A percentile compares a stretch with the other conserved stretches of the same genome.
Evolutionary conservation across 2,113 vertebrate species (phyloP).

Genomic region (Callopanchax toddi): DNA sequence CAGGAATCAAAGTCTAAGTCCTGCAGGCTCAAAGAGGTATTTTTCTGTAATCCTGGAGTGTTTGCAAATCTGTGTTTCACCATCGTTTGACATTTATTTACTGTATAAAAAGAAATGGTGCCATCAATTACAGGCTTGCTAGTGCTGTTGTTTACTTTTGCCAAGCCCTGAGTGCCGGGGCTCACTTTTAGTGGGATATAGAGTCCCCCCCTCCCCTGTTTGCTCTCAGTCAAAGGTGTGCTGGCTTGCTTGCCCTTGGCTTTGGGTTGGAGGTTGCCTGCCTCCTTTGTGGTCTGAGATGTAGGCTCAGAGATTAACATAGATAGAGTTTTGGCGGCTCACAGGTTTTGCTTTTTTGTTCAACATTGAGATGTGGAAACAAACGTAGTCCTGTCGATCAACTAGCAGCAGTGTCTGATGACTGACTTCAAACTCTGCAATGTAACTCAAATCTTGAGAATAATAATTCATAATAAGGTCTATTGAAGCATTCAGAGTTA

Average conservation of each 20-base stretch:
- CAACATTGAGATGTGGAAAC: slow-evolving; percentile 55
- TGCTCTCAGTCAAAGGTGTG: slow-evolving; percentile 75
- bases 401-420: not conserved
- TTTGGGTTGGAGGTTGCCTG: slow-evolving; percentile 58
- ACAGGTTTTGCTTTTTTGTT: slow-evolving; percentile 64
- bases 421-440: not conserved
- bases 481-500: no score
- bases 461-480: no score
- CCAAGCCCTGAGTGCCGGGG: slow-evolving; percentile 67
- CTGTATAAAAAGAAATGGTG: slow-evolving; percentile 77
- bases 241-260: slow-evolving; percentile 64
- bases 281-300: slow-evolving; percentile 56
- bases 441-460: not conserved
- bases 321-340: slow-evolving; percentile 59
- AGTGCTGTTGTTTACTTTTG: slow-evolving; percentile 75
- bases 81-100: slow-evolving; percentile 81
- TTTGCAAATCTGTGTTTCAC: slow-evolving; percentile 59
- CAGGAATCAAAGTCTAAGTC: slow-evolving; percentile 77
- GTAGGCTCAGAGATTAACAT: slow-evolving; percentile 68
- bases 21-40: slow-evolving; percentile 75
- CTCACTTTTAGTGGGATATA: slow-evolving; percentile 70
- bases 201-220: slow-evolving; percentile 65
- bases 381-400: slow-evolving; percentile 34
- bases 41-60: slow-evolving; percentile 77
- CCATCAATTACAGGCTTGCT: slow-evolving; percentile 72